Conservation (phyloP, 1,140 invertebrate genomes). For the Tachypleus tridentatus region DNA sequence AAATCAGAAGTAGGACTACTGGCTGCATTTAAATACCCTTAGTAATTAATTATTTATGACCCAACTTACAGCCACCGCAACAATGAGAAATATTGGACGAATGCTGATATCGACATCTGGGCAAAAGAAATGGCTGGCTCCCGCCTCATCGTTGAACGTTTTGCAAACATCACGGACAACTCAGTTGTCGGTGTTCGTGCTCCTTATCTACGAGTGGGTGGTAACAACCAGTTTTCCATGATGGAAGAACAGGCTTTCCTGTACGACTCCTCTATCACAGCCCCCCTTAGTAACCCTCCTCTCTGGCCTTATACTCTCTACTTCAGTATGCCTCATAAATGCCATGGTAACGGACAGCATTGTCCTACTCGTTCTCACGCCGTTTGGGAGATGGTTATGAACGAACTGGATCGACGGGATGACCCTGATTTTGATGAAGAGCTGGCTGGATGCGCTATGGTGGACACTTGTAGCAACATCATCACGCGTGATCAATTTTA, state of each 20-base stretch:
- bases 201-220: slow-evolving; percentile 77
- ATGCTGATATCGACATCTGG: slow-evolving; percentile 80
- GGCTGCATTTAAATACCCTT: slow-evolving; percentile 7
- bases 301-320: slow-evolving; percentile 92
- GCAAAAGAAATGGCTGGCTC: slow-evolving; percentile 89
- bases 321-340: slow-evolving; percentile 88
- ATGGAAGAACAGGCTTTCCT: slow-evolving; percentile 90
- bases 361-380: slow-evolving; percentile 75
- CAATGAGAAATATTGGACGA: slow-evolving; percentile 48
- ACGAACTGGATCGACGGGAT: slow-evolving; percentile 80
- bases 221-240: slow-evolving; percentile 91
- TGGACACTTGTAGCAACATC: slow-evolving; percentile 28
- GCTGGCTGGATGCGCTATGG: slow-evolving; percentile 48
- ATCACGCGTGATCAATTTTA: slow-evolving; percentile 28
- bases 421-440: slow-evolving; percentile 82
- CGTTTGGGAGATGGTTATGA: slow-evolving; percentile 94
- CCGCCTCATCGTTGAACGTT: slow-evolving; percentile 64
- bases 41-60: background rate
- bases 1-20: slow-evolving; percentile 9
- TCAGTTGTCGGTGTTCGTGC: slow-evolving; percentile 50
- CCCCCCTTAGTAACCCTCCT: slow-evolving; percentile 52
- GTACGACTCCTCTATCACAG: slow-evolving; percentile 86
- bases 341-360: slow-evolving; percentile 48
- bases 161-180: slow-evolving; percentile 76
- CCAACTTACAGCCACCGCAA: slow-evolving; percentile 44